These are phyloP conservation scores for Unio delphinus DNA, from an alignment of 2,888 invertebrate species.

Conservation along the genomic window DNA sequence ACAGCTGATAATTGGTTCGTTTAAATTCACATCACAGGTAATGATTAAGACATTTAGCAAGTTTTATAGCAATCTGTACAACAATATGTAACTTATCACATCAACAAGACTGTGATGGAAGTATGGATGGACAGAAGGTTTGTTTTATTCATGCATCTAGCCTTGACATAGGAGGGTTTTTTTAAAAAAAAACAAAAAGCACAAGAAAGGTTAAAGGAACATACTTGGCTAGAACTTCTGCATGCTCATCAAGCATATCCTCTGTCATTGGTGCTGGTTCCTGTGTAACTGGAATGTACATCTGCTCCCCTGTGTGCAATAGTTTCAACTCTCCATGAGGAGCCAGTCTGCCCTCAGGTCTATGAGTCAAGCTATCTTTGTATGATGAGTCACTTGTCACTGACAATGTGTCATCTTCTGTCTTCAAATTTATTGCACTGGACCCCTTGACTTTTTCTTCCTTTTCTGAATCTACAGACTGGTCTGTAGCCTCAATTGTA, in stretches of 20 bases:
- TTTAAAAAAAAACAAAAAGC: too few species aligned
- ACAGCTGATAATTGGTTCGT: too few species aligned
- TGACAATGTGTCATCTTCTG: conserved; percentile 9
- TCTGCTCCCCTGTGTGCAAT: conserved; percentile 78
- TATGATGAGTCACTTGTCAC: conserved; percentile 39
- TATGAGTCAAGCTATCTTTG: conserved; percentile 50
- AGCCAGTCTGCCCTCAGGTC: conserved; percentile 81
- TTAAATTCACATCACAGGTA: too few species aligned
- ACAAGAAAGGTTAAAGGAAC: not conserved
- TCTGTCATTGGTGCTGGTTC: conserved; percentile 98
- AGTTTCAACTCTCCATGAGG: conserved; percentile 80
- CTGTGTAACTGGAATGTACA: conserved; percentile 87
- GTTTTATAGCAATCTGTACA: too few species aligned
- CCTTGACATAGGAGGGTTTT: too few species aligned
- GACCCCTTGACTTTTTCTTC: conserved; percentile 2
- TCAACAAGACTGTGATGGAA: too few species aligned
- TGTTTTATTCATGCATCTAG: too few species aligned
- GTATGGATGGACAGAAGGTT: too few species aligned
- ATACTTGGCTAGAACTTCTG: conserved; percentile 84
- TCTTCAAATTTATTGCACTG: not conserved
- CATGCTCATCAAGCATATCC: conserved; percentile 94
- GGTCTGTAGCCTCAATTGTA: too few species aligned
- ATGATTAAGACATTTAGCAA: too few species aligned
- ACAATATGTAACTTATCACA: too few species aligned
- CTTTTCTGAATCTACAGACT: not conserved